Conservation (phyloP, 2,888 invertebrate genomes). For the Melinaea marsaeus region DNA sequence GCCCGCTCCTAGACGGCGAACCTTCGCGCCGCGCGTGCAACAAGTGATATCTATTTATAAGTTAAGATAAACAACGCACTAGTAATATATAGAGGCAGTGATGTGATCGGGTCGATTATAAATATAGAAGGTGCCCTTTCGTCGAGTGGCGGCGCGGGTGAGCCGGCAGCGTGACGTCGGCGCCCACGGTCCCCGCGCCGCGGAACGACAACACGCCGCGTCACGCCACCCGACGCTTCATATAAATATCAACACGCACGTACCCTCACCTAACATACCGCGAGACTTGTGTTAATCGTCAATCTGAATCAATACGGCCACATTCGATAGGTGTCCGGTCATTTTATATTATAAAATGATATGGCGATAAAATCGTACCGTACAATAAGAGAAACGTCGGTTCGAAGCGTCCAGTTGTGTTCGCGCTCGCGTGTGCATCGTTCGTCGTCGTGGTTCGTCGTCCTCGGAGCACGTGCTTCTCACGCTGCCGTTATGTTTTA, state of each 20-base stretch:
- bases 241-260: constrained; percentile 58
- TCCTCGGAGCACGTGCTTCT: constrained; percentile 49
- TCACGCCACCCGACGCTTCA: constrained; percentile 54
- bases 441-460: constrained; percentile 37
- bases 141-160: constrained; percentile 70
- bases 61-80: constrained; percentile 52
- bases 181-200: constrained; percentile 71
- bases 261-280: constrained; percentile 40
- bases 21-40: constrained; percentile 66
- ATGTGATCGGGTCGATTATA: constrained; percentile 66
- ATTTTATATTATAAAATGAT: constrained; percentile 55
- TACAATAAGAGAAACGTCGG: constrained; percentile 50
- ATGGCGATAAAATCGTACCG: constrained; percentile 64
- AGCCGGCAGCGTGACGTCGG: constrained; percentile 68
- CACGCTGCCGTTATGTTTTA: constrained; percentile 34
- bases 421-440: constrained; percentile 62
- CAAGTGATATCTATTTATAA: constrained; percentile 66
- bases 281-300: constrained; percentile 25
- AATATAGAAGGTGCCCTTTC: constrained; percentile 75
- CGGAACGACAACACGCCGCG: constrained; percentile 72
- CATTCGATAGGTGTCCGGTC: constrained; percentile 31
- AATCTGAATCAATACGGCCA: background rate
- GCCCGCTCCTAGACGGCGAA: constrained; percentile 48
- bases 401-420: constrained; percentile 56
- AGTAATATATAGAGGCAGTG: constrained; percentile 54